Evolutionary conservation across 2,888 invertebrate genomes (phyloP).

Genomic region (Pammene fasciana): DNA sequence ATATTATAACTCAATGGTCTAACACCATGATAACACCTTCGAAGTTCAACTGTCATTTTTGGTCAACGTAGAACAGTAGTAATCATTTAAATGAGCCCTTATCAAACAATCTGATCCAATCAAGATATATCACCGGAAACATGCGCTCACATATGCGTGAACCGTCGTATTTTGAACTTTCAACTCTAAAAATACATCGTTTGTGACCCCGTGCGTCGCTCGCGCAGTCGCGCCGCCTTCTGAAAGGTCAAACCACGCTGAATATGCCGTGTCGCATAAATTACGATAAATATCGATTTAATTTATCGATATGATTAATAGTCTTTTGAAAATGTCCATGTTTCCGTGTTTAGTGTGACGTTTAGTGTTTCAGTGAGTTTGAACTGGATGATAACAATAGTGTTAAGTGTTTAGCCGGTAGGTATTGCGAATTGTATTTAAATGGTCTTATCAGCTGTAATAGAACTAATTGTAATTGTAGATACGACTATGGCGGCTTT

Average conservation of each 20-base stretch:
- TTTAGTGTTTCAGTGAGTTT: conserved; percentile 15
- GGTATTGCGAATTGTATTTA: background rate
- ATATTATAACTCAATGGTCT: too few species aligned
- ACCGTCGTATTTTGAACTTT: conserved; percentile 83
- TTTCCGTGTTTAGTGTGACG: conserved; percentile 9
- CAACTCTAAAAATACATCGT: conserved; percentile 83
- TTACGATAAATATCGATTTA: conserved; percentile 38
- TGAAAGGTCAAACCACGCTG: conserved; percentile 80
- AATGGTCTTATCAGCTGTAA: background rate
- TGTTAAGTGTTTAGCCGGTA: conserved; percentile 15
- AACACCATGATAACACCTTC: too few species aligned
- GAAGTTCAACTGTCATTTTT: too few species aligned
- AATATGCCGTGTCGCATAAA: conserved; percentile 53
- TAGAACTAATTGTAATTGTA: too few species aligned
- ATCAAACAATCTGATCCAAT: conserved; percentile 38
- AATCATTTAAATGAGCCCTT: conserved; percentile 15
- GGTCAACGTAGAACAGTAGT: background rate
- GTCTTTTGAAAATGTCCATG: background rate
- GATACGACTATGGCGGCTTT: too few species aligned
- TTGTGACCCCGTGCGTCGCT: conserved; percentile 79
- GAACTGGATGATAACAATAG: background rate
- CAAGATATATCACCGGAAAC: conserved; percentile 55
- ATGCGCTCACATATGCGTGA: conserved; percentile 54
- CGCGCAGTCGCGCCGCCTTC: conserved; percentile 77
- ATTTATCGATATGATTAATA: conserved; percentile 28